phyloP scores from a whole-genome alignment of 1,140 invertebrate genomes.

The Drosophila obscura region DNA sequence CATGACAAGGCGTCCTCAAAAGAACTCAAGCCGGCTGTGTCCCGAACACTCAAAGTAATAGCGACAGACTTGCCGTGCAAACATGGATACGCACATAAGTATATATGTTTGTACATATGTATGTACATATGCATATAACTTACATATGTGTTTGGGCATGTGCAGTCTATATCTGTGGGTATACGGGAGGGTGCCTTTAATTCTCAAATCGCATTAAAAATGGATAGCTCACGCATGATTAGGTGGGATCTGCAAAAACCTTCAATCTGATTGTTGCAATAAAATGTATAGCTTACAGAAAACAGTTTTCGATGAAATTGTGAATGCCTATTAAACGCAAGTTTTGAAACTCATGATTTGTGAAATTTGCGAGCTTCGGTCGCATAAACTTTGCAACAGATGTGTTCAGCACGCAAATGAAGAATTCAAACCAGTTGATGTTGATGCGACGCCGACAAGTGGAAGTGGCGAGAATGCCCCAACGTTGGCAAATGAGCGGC shows the following conservation, averaged over 20 bases:
- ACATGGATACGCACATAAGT: constrained; percentile 7
- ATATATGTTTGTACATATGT: constrained; percentile 18
- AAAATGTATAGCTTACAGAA: not conserved
- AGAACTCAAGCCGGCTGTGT: constrained; percentile 30
- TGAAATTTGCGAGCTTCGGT: not conserved
- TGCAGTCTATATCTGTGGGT: constrained; percentile 8
- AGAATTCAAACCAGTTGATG: constrained; percentile 72
- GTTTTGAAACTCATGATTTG: too few relatives aligned
- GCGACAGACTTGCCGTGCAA: constrained; percentile 8
- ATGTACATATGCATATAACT: constrained; percentile 1
- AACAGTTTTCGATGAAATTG: too few relatives aligned
- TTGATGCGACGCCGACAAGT: constrained; percentile 56
- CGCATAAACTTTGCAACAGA: constrained; percentile 23
- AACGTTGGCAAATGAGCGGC: constrained; percentile 51
- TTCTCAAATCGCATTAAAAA: too few relatives aligned
- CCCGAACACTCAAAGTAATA: constrained; percentile 7
- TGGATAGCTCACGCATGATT: not conserved
- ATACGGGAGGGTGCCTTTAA: constrained; percentile 1
- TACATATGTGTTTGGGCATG: too few relatives aligned
- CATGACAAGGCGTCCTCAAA: constrained; percentile 51
- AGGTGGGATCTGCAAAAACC: not conserved
- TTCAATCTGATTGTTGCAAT: not conserved
- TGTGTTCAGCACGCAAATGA: constrained; percentile 69
- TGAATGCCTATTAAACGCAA: too few relatives aligned
- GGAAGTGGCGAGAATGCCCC: constrained; percentile 44